Evolutionary conservation across 1,140 invertebrate genomes (phyloP).

Genomic region (Chymomyza costata): DNA sequence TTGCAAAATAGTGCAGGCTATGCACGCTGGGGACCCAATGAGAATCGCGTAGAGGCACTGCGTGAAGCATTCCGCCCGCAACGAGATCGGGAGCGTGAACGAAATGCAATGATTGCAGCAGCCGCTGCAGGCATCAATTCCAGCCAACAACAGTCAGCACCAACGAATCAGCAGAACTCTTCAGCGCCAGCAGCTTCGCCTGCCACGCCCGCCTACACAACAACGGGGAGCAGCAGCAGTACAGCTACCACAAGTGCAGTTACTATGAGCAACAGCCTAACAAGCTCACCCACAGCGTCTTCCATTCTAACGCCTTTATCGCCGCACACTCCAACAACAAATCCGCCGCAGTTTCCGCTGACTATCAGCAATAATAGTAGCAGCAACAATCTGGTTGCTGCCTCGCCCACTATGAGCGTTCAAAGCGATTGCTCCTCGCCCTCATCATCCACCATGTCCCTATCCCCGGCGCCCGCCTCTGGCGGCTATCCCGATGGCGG

Average conservation of each 20-base stretch:
- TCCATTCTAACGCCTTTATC: conserved; percentile 55
- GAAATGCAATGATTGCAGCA: conserved; percentile 46
- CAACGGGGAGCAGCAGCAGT: not conserved
- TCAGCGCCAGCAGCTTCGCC: conserved; percentile 34
- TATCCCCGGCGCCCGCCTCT: conserved; percentile 61
- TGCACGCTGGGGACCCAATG: conserved; percentile 91
- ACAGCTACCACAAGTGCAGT: not conserved
- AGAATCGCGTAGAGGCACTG: conserved; percentile 90
- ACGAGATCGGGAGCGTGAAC: conserved; percentile 84
- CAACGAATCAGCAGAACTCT: conserved; percentile 13
- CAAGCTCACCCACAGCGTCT: conserved; percentile 35
- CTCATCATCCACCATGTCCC: conserved; percentile 64
- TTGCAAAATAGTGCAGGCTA: conserved; percentile 93
- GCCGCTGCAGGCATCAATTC: conserved; percentile 25
- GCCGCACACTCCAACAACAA: conserved; percentile 64
- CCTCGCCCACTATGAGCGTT: conserved; percentile 67
- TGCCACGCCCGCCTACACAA: conserved; percentile 15
- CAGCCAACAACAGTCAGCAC: conserved; percentile 23
- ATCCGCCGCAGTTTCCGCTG: conserved; percentile 55
- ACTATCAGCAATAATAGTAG: conserved; percentile 60
- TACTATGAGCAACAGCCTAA: no score
- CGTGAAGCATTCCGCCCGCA: conserved; percentile 90
- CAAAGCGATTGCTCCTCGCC: conserved; percentile 71
- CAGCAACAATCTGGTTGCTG: conserved; percentile 59
- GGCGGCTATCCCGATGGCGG: conserved; percentile 58